Evolutionary conservation across 2,888 invertebrate species (phyloP).

Genomic region (Amblyjoppa fuscipennis): DNA sequence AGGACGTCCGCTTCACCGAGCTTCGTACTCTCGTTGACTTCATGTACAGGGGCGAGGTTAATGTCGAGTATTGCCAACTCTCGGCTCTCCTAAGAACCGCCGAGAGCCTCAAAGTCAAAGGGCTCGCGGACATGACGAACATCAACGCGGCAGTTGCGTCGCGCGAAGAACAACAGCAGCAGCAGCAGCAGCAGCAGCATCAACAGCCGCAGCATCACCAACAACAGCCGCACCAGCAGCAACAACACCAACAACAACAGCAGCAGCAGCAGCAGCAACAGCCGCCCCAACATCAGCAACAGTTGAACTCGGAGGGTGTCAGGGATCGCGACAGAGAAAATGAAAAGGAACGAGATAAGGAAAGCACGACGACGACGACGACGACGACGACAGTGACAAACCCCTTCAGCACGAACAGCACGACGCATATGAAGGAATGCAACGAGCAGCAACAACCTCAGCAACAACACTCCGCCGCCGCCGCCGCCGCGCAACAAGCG

Average conservation of each 20-base stretch:
- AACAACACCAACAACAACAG: slow-evolving; percentile 61
- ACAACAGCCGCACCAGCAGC: too few species aligned
- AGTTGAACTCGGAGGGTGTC: slow-evolving; percentile 69
- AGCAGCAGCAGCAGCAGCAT: slow-evolving; percentile 85
- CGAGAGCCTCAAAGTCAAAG: slow-evolving; percentile 96
- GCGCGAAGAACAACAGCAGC: slow-evolving; percentile 84
- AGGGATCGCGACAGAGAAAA: slow-evolving; percentile 74
- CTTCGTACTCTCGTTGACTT: slow-evolving; percentile 96
- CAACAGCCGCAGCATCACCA: too few species aligned
- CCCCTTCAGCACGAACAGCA: slow-evolving; percentile 61
- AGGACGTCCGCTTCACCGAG: slow-evolving; percentile 97
- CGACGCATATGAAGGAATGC: slow-evolving; percentile 77
- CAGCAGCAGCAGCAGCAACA: slow-evolving; percentile 77
- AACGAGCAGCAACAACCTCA: slow-evolving; percentile 73
- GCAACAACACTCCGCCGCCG: slow-evolving; percentile 43
- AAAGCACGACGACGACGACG: slow-evolving; percentile 62
- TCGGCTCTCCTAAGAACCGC: slow-evolving; percentile 96
- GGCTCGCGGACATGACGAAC: slow-evolving; percentile 96
- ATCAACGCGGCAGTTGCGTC: slow-evolving; percentile 88
- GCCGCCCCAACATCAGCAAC: slow-evolving; percentile 43
- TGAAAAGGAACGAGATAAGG: slow-evolving; percentile 73
- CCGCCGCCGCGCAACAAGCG: slow-evolving; percentile 59
- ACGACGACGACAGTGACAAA: slow-evolving; percentile 74
- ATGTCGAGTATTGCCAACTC: slow-evolving; percentile 97
- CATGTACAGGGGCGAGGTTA: slow-evolving; percentile 98